Evolutionary conservation across 2,888 invertebrate species (phyloP).

Genomic region (Gymnocheta viridis): DNA sequence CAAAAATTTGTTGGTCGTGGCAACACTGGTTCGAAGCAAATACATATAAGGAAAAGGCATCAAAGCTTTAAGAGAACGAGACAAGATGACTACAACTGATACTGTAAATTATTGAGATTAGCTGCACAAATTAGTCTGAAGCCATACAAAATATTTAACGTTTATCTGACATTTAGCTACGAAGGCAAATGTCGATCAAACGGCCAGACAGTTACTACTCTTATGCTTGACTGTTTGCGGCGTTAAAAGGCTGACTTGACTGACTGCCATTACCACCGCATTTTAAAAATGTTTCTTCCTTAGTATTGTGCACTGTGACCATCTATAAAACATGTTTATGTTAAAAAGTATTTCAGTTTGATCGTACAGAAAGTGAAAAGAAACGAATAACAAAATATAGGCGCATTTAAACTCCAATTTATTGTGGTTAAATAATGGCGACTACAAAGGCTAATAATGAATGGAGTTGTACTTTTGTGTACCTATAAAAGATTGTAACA

Average conservation of each 20-base stretch:
- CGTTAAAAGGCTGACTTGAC: constrained; percentile 55
- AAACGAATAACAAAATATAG: constrained; percentile 42
- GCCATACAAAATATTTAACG: constrained; percentile 65
- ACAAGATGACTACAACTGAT: constrained; percentile 73
- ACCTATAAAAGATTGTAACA: constrained; percentile 19
- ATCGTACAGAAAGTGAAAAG: constrained; percentile 26
- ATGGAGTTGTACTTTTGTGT: constrained; percentile 44
- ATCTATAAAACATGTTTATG: background rate
- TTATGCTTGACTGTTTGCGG: constrained; percentile 30
- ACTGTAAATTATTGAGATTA: constrained; percentile 73
- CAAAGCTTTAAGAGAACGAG: constrained; percentile 70
- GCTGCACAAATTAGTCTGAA: constrained; percentile 72
- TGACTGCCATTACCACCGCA: constrained; percentile 59
- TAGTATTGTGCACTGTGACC: background rate
- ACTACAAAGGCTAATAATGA: constrained; percentile 61
- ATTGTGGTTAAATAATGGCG: constrained; percentile 62
- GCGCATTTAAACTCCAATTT: constrained; percentile 65
- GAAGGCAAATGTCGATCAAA: constrained; percentile 66
- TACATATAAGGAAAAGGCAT: constrained; percentile 58
- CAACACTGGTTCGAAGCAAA: too few relatives aligned
- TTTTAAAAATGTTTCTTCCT: constrained; percentile 15
- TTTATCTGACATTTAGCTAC: constrained; percentile 66
- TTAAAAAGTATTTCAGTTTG: constrained; percentile 22
- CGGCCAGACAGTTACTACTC: constrained; percentile 52
- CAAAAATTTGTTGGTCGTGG: too few relatives aligned